A percentile compares a stretch with the other conserved stretches of the same genome.
These are phyloP conservation scores for Oscheius sp. DNA, from an alignment of 2,888 invertebrate species.

Conservation along the genomic window DNA sequence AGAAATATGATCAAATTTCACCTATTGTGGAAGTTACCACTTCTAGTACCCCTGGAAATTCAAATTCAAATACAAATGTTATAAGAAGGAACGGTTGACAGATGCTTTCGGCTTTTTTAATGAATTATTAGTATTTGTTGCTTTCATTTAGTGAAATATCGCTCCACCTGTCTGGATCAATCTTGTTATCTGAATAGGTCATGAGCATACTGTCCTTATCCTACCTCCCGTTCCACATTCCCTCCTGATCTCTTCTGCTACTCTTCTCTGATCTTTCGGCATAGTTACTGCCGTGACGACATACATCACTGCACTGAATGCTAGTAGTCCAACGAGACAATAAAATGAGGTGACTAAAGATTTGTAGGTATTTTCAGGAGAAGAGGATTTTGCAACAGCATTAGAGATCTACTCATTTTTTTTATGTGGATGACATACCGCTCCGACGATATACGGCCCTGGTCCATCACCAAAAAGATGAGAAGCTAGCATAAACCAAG, in stretches of 20 bases:
- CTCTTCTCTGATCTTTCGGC: slow-evolving; percentile 34
- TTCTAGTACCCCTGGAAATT: too few species aligned
- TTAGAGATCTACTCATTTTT: slow-evolving; percentile 53
- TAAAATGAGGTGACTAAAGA: slow-evolving; percentile 46
- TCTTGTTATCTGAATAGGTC: too few species aligned
- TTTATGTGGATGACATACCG: slow-evolving; percentile 37
- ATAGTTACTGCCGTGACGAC: slow-evolving; percentile 45
- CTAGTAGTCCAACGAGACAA: slow-evolving; percentile 41
- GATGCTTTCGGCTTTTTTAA: too few species aligned
- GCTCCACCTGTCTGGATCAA: too few species aligned
- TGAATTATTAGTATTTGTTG: too few species aligned
- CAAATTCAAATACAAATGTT: too few species aligned
- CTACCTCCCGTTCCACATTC: slow-evolving; percentile 3
- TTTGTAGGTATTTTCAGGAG: slow-evolving; percentile 48
- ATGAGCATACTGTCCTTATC: too few species aligned
- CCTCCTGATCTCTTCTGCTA: slow-evolving; percentile 10
- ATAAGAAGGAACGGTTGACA: too few species aligned
- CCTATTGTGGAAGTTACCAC: too few species aligned
- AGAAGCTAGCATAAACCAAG: slow-evolving; percentile 93
- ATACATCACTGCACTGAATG: slow-evolving; percentile 43
- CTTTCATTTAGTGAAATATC: too few species aligned
- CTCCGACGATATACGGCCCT: slow-evolving; percentile 93
- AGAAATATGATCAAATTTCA: too few species aligned
- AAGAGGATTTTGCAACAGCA: slow-evolving; percentile 49
- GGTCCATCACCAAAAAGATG: slow-evolving; percentile 99